Evolutionary conservation across 2,888 invertebrate species (phyloP).

Genomic region (Scaptomyza parva): DNA sequence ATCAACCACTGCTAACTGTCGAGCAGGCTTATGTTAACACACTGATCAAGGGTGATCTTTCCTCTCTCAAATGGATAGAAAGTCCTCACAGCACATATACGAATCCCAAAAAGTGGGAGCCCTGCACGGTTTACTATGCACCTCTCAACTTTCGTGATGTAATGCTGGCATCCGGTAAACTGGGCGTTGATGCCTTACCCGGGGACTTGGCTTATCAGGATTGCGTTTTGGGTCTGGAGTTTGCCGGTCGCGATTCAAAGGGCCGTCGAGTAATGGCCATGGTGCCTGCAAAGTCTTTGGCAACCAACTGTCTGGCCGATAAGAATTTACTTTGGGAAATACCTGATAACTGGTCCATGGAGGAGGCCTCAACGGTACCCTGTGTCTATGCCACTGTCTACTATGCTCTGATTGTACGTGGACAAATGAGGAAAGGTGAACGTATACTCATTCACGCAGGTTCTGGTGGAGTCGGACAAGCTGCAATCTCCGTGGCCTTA

Average conservation of each 20-base stretch:
- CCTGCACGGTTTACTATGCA: conserved; percentile 96
- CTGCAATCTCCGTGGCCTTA: conserved; percentile 97
- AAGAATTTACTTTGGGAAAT: conserved; percentile 94
- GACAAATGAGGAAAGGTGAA: conserved; percentile 93
- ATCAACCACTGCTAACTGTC: conserved; percentile 86
- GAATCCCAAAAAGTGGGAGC: conserved; percentile 86
- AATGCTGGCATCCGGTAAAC: conserved; percentile 98
- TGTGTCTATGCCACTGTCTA: conserved; percentile 96
- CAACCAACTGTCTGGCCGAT: conserved; percentile 94
- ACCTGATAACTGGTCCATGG: conserved; percentile 94
- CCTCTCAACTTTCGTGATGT: conserved; percentile 99
- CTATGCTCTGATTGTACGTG: conserved; percentile 95
- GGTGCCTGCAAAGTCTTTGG: conserved; percentile 95
- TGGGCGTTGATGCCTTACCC: conserved; percentile 98
- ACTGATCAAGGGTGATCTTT: conserved; percentile 96
- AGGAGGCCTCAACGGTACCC: conserved; percentile 96
- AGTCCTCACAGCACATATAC: conserved; percentile 88
- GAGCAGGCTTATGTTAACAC: conserved; percentile 98
- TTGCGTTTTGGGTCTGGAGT: conserved; percentile 97
- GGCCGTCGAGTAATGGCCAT: conserved; percentile 96
- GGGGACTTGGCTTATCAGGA: conserved; percentile 94
- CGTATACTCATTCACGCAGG: conserved; percentile 96
- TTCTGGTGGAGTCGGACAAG: conserved; percentile 98
- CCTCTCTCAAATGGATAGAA: conserved; percentile 97
- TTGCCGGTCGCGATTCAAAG: conserved; percentile 92